Base-by-base conservation (phyloP, 2,113 vertebrate species). In the Canis aureus region DNA sequence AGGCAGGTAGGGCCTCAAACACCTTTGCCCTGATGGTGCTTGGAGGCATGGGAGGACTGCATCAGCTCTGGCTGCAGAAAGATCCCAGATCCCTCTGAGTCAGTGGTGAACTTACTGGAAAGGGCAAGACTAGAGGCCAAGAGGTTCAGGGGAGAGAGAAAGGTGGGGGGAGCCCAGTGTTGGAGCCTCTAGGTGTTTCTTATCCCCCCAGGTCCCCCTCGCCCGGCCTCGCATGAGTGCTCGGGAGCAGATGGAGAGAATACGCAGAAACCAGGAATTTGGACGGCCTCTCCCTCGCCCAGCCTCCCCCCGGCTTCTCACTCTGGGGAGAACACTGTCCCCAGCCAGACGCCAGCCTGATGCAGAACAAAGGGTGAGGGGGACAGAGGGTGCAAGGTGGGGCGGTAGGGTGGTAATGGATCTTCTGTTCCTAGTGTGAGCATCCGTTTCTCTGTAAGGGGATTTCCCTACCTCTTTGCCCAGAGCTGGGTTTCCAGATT, bases 211-310 rank as follows among this genome's bases (percentile, higher is more conserved):
- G 98, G 79, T 32, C 10, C 82, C 73, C 0, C 8, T 43, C 9
- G 76, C 94, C 4, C 97, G 98, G 49, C 96, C 96, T 27, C 96
- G 98, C n/a, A 99, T 99, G 98, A 99, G 98, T 0, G 97, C 98
- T 0, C 98, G 98, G 94, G 98, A 99, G 76, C 98, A 99, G 95
- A 9, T 98, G 85, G 98, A 98, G 69, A 95, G 98, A 38, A 98
- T 99, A 94, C 98, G 98, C 6, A 94, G 98, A 76, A 98, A 99
- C 88, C 98, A 98, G 87, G 98, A 98, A 53, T 86, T 89, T 4
- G 98, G 98, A 55, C 94, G 97, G 49, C 92, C 97, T 8, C 95
- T 97, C 15, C 97, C 93, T 51, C 95, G 93, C 55, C 71, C 76
- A 0, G 17, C 66, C 6, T 97, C 98, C 12, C 96, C 96, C 0